Conservation (phyloP, 2,797 vertebrate species). For the Urocyon cinereoargenteus region DNA sequence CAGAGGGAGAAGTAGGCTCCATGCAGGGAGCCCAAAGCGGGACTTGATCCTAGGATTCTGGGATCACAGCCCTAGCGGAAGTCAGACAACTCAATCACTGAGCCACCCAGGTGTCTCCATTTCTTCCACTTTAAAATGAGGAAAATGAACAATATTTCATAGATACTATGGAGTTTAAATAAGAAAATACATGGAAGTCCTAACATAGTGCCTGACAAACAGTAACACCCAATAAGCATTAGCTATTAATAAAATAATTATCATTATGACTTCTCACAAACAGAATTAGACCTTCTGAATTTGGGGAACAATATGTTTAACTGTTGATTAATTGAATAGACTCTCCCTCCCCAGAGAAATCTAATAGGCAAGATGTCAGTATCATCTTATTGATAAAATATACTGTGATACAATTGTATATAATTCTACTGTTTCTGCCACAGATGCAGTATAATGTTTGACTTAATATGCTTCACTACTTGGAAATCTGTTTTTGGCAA, state of each 20-base stretch:
- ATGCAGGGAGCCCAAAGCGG: too few relatives aligned
- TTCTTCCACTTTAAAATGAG: background rate
- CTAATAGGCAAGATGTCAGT: background rate
- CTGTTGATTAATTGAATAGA: background rate
- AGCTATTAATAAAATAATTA: background rate
- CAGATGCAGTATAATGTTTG: background rate
- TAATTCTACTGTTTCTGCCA: background rate
- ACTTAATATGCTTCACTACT: background rate
- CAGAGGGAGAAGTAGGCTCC: too few relatives aligned
- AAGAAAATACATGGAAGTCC: background rate
- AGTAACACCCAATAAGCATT: background rate
- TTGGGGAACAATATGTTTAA: background rate
- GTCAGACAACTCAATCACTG: too few relatives aligned
- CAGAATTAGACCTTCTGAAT: background rate
- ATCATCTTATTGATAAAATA: background rate
- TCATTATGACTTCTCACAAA: background rate
- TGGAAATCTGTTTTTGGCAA: background rate
- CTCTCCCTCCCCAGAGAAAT: background rate
- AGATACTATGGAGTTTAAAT: background rate
- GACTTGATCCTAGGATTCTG: too few relatives aligned
- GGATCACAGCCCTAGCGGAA: too few relatives aligned
- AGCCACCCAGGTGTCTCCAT: background rate
- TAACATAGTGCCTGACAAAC: background rate
- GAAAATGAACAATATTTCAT: background rate
- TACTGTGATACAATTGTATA: background rate